A percentile compares a stretch with the other conserved stretches of the same genome.
Evolutionary conservation across 2,113 vertebrate species (phyloP).

Genomic region (Protomyctophum bolini): DNA sequence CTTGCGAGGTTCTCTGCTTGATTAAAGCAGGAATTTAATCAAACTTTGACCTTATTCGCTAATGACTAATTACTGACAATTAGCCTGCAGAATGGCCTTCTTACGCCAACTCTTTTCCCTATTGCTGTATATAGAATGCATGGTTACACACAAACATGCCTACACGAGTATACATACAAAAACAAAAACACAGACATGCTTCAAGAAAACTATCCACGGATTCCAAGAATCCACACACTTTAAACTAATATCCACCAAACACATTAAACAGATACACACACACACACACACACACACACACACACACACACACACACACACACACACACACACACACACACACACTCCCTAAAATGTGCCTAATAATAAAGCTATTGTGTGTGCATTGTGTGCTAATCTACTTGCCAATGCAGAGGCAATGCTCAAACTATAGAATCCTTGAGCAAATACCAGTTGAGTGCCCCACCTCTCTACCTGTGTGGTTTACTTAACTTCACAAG

Average conservation of each 20-base stretch:
- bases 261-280: conserved; percentile 23
- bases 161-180: conserved; percentile 1
- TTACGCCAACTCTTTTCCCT: conserved; percentile 56
- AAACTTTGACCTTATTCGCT: conserved; percentile 75
- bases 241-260: too few species aligned
- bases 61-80: conserved; percentile 80
- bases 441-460: conserved; percentile 60
- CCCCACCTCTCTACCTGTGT: conserved; percentile 69
- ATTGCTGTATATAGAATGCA: conserved; percentile 41
- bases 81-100: conserved; percentile 68
- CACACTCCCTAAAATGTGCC: conserved; percentile 37
- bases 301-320: not conserved
- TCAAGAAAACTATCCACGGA: too few species aligned
- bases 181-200: not conserved
- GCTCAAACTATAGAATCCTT: conserved; percentile 49
- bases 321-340: conserved; percentile 19
- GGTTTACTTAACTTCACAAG: conserved; percentile 47
- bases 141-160: conserved; percentile 28
- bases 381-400: conserved; percentile 51
- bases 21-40: conserved; percentile 77
- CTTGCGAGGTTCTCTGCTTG: conserved; percentile 67
- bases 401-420: conserved; percentile 5
- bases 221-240: too few species aligned
- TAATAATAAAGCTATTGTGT: conserved; percentile 25
- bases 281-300: not conserved